Percentiles rank a stretch among this genome's conserved stretches.
phyloP scores from a whole-genome alignment of 2,888 invertebrate genomes.

The Xanthorhoe spadicearia region DNA sequence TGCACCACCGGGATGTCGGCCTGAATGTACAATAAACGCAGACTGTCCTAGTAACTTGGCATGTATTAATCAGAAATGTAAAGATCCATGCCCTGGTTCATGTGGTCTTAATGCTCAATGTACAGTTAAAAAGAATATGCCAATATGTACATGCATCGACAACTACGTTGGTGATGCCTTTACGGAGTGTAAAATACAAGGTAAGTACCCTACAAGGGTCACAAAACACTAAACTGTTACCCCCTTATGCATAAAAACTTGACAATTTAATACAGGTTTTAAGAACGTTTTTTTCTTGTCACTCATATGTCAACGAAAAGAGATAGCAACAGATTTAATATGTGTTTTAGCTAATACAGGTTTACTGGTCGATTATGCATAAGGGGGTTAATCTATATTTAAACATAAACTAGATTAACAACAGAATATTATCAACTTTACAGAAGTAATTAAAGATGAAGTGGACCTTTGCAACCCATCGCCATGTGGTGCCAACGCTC shows the following conservation, averaged over 20 bases:
- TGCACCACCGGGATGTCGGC: conserved; percentile 88
- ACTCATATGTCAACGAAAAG: no score
- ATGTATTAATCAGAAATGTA: conserved; percentile 90
- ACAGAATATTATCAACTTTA: conserved; percentile 38
- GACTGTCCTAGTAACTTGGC: conserved; percentile 91
- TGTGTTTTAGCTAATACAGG: no score
- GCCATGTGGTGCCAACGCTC: conserved; percentile 87
- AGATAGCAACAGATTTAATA: no score
- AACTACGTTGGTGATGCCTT: conserved; percentile 91
- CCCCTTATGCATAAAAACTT: no score
- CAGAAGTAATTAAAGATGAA: conserved; percentile 63
- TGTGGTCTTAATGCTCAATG: conserved; percentile 88
- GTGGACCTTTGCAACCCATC: conserved; percentile 86
- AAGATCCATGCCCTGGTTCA: conserved; percentile 92
- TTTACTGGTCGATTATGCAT: no score
- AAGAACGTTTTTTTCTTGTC: no score
- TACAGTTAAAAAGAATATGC: conserved; percentile 88
- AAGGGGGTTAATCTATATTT: background rate
- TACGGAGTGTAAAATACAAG: conserved; percentile 82
- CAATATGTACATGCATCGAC: conserved; percentile 89
- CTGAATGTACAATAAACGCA: conserved; percentile 88
- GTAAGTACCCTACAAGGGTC: conserved; percentile 64
- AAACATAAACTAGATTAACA: conserved; percentile 1
- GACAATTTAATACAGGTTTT: no score
- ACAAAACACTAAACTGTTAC: background rate